Conservation (phyloP, 2,888 invertebrate species). For the Scelioninae gen. 2 region DNA sequence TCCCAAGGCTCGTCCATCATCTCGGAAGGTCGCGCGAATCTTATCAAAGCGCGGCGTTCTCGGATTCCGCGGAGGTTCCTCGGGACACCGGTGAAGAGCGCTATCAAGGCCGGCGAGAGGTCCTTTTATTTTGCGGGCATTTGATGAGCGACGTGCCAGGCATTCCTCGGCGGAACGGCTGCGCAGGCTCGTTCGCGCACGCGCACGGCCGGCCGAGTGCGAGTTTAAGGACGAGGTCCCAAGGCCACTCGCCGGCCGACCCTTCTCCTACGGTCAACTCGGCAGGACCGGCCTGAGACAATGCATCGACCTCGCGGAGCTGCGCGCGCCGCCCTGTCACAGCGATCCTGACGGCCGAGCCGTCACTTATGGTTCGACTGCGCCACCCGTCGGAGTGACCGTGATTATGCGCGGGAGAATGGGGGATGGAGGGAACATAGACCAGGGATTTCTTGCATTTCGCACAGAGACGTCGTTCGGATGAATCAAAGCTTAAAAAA, state of each 20-base stretch:
- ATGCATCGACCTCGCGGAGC: constrained; percentile 56
- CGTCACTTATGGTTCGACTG: too few relatives aligned
- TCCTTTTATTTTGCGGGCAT: constrained; percentile 73
- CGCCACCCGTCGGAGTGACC: too few relatives aligned
- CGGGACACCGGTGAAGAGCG: constrained; percentile 44
- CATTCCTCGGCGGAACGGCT: constrained; percentile 70
- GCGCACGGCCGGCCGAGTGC: constrained; percentile 14
- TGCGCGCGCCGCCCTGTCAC: constrained; percentile 25
- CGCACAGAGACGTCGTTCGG: too few relatives aligned
- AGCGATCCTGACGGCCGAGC: constrained; percentile 28
- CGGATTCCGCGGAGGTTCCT: constrained; percentile 28
- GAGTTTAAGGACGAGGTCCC: constrained; percentile 57
- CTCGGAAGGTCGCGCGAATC: too few relatives aligned
- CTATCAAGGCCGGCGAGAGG: constrained; percentile 62
- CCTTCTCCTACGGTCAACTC: constrained; percentile 53
- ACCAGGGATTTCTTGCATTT: too few relatives aligned
- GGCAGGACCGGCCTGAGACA: constrained; percentile 51
- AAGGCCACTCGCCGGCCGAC: constrained; percentile 56
- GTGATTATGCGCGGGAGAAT: too few relatives aligned
- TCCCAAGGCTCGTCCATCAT: too few relatives aligned
- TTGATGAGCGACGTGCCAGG: constrained; percentile 74
- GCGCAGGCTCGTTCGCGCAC: constrained; percentile 2
- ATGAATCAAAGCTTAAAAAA: too few relatives aligned
- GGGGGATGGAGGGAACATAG: too few relatives aligned
- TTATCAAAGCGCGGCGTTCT: too few relatives aligned